These are phyloP conservation scores for Odontothrips loti DNA, from an alignment of 2,888 invertebrate species.

Conservation along the genomic window DNA sequence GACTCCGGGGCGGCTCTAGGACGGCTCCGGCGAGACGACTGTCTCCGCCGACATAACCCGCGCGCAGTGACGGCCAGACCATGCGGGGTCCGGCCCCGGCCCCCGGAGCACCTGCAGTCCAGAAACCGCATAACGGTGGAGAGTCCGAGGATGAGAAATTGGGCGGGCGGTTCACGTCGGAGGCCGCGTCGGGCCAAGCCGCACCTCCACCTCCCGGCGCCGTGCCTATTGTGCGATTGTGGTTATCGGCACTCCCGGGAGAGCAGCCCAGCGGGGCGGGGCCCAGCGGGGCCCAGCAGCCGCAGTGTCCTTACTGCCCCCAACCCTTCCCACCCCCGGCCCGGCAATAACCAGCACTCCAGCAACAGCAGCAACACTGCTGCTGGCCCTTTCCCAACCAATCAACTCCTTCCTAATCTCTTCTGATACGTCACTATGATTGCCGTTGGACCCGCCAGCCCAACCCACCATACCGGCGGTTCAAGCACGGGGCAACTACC, in stretches of 20 bases:
- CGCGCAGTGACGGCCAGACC: too few species aligned
- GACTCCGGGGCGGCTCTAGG: too few species aligned
- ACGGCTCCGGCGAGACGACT: too few species aligned
- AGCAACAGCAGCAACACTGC: background rate
- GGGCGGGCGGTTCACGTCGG: too few species aligned
- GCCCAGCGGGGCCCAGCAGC: too few species aligned
- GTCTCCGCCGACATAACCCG: too few species aligned
- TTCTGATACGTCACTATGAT: slow-evolving; percentile 23
- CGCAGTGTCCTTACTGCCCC: too few species aligned
- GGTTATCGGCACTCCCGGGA: background rate
- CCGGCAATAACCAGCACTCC: background rate
- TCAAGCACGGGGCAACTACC: too few species aligned
- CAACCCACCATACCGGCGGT: too few species aligned
- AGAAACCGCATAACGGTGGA: background rate
- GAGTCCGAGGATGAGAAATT: background rate
- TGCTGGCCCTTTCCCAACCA: slow-evolving; percentile 14
- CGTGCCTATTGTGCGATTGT: background rate
- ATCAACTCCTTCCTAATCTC: slow-evolving; percentile 3
- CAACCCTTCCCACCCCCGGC: background rate
- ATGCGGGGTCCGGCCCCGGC: too few species aligned
- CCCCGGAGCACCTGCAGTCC: too few species aligned
- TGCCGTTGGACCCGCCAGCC: background rate
- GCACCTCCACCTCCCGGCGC: background rate
- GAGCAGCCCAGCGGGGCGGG: background rate
- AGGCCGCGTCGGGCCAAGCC: too few species aligned